phyloP scores from a whole-genome alignment of 1,140 invertebrate genomes.

The Nymphalis io region DNA sequence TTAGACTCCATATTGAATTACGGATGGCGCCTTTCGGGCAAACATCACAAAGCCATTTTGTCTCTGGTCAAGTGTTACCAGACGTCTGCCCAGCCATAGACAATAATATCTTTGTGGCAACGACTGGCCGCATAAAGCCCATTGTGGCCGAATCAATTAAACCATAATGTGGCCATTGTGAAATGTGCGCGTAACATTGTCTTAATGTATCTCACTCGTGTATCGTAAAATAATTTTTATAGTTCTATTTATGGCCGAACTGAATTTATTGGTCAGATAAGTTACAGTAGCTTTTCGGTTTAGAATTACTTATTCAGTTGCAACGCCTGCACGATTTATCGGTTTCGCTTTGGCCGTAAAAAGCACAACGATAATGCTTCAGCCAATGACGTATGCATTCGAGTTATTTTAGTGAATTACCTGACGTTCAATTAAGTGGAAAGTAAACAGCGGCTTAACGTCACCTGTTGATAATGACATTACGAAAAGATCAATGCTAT shows the following conservation, averaged over 20 bases:
- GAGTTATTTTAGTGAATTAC: conserved; percentile 44
- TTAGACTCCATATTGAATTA: conserved; percentile 75
- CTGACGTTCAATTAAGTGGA: conserved; percentile 47
- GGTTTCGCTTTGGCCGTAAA: conserved; percentile 61
- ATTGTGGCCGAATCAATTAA: conserved; percentile 78
- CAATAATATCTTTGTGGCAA: conserved; percentile 75
- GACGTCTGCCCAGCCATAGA: conserved; percentile 74
- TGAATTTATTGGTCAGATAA: conserved; percentile 75
- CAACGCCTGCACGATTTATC: conserved; percentile 52
- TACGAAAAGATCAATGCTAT: conserved; percentile 42
- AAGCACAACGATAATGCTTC: conserved; percentile 47
- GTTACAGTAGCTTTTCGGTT: conserved; percentile 68
- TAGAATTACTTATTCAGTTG: conserved; percentile 63
- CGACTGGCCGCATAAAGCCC: conserved; percentile 67
- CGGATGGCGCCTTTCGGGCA: conserved; percentile 72
- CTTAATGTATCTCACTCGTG: conserved; percentile 75
- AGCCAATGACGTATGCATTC: conserved; percentile 29
- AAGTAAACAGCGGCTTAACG: conserved; percentile 50
- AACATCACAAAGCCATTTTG: conserved; percentile 78
- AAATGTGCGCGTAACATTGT: conserved; percentile 73
- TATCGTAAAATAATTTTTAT: conserved; percentile 78
- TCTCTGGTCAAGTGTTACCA: conserved; percentile 79
- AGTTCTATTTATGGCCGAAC: conserved; percentile 72
- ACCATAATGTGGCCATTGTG: conserved; percentile 76
- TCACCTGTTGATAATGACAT: conserved; percentile 61